Conservation (phyloP, 2,113 vertebrate species). For the Etia nguti region DNA sequence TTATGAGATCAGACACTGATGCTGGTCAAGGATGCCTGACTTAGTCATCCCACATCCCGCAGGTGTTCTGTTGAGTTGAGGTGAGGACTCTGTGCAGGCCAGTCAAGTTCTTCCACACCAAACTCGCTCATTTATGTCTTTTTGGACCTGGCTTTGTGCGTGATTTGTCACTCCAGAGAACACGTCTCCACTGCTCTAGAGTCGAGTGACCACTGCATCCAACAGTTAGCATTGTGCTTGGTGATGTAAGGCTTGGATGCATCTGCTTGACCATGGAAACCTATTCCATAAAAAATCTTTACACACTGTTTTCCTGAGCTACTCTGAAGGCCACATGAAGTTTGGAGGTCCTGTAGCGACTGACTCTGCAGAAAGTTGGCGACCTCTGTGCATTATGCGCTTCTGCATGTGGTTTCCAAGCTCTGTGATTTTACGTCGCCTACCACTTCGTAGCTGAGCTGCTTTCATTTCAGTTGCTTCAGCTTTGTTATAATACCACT, state of each 20-base stretch:
- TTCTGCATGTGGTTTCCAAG: neutral
- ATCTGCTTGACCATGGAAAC: neutral
- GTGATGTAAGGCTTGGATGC: neutral
- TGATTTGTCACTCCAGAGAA: neutral
- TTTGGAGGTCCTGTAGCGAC: neutral
- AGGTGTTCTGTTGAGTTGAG: neutral
- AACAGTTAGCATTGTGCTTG: neutral
- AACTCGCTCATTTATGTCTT: neutral
- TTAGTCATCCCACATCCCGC: neutral
- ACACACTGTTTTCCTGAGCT: neutral
- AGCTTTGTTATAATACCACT: neutral
- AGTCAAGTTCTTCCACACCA: neutral
- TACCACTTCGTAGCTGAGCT: neutral
- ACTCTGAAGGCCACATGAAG: neutral
- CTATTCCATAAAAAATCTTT: neutral
- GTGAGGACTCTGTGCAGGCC: neutral
- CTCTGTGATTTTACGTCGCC: too few relatives aligned
- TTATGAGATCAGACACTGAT: neutral
- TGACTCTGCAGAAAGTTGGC: neutral
- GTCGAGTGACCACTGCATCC: rapidly evolving
- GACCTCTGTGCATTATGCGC: rapidly evolving
- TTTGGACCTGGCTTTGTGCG: neutral
- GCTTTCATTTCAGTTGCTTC: neutral
- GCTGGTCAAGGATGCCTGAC: neutral
- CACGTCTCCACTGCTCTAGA: neutral